Evolutionary conservation across 1,140 invertebrate genomes (phyloP).

Genomic region (Cepaea nemoralis): DNA sequence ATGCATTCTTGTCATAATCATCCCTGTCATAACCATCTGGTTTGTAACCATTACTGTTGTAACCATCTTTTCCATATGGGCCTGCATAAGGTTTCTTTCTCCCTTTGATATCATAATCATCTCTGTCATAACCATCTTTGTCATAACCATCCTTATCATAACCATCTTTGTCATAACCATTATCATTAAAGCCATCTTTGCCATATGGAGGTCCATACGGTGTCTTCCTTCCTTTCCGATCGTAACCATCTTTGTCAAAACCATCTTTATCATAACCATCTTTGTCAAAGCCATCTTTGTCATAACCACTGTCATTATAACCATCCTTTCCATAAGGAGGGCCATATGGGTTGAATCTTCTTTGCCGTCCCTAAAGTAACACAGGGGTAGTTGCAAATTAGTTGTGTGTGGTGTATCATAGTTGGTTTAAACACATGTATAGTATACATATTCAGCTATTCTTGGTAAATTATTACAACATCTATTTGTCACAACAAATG

Average conservation of each 20-base stretch:
- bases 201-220: constrained; percentile 8
- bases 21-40: neutral
- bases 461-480: too few relatives aligned
- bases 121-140: constrained; percentile 6
- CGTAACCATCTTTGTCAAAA: neutral
- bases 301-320: neutral
- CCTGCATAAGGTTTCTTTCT: constrained; percentile 7
- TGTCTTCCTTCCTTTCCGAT: neutral
- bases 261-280: constrained; percentile 11
- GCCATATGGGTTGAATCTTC: neutral
- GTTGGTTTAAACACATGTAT: too few relatives aligned
- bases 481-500: too few relatives aligned
- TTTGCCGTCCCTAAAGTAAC: neutral
- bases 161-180: constrained; percentile 1
- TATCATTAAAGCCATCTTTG: neutral
- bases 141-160: constrained; percentile 1
- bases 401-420: neutral
- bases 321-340: constrained; percentile 21
- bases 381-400: neutral
- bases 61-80: neutral
- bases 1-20: neutral
- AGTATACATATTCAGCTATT: too few relatives aligned
- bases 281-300: constrained; percentile 3
- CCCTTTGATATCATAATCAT: neutral
- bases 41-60: neutral